Evolutionary conservation across 2,888 invertebrate species (phyloP).

Genomic region (Cetonia aurata): DNA sequence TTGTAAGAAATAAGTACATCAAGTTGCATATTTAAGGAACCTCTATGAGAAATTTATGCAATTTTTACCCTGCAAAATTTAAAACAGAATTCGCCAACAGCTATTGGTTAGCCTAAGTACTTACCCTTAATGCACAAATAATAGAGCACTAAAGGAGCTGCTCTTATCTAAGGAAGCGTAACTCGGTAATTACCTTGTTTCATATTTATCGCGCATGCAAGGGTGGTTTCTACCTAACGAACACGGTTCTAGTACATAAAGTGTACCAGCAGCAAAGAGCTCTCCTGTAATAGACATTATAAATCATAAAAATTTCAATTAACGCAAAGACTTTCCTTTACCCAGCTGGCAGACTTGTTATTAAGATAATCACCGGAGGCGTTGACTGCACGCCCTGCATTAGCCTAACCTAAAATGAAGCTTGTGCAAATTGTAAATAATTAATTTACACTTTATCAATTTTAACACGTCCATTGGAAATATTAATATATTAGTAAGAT

Average conservation of each 20-base stretch:
- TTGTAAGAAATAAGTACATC: no score
- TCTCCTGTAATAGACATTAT: slow-evolving; percentile 27
- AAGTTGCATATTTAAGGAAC: no score
- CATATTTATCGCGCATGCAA: slow-evolving; percentile 25
- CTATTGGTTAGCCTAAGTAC: background rate
- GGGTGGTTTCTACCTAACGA: slow-evolving; percentile 7
- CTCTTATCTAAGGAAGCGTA: slow-evolving; percentile 27
- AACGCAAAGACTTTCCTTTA: slow-evolving; percentile 24
- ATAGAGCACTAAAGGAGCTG: slow-evolving; percentile 17
- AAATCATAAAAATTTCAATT: slow-evolving; percentile 35
- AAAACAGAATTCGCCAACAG: background rate
- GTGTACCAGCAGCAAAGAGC: slow-evolving; percentile 13
- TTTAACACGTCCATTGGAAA: no score
- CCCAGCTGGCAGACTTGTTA: slow-evolving; percentile 19
- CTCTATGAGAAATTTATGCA: no score
- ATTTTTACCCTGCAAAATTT: background rate
- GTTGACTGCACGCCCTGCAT: slow-evolving; percentile 7
- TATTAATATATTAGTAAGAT: no score
- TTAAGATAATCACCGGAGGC: slow-evolving; percentile 26
- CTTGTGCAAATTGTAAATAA: background rate
- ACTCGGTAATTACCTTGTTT: slow-evolving; percentile 25
- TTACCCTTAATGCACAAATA: slow-evolving; percentile 26
- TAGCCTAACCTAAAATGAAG: slow-evolving; percentile 22
- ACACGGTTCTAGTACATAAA: slow-evolving; percentile 13
- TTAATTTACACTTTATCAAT: background rate